Evolutionary conservation across 2,113 vertebrate genomes (phyloP), one percentile per base, ranked within the genome.

Genomic region (Phoenicopterus ruber): DNA sequence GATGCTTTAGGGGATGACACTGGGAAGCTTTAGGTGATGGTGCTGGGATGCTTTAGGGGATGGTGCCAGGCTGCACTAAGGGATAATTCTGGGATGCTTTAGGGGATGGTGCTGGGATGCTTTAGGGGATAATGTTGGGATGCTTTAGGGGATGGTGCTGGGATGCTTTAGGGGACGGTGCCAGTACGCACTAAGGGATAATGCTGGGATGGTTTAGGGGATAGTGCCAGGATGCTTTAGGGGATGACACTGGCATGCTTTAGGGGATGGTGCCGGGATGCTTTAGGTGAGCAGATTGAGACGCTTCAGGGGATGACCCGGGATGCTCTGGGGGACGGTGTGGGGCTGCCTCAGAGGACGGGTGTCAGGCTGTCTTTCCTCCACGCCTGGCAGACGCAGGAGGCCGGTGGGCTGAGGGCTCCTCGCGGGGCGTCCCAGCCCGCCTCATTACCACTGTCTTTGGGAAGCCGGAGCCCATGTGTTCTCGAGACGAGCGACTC

Each of bases 401-500:
- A 74, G 82, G 88, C 57, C 8, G 21, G 32, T 34, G 91, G 26
- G 34, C 17, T 13, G 36, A 15, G 69, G 83, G 89, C 78, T 96
- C 86, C 95, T 97, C n/a, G 47, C 21, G 4, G 86, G 95, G 88
- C 11, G 11, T 86, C 91, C 89, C 90, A 86, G 50, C 66, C 83
- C 22, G 79, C 81, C 91, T 94, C 92, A 96, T 95, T 91, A 94
- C 92, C 29, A 20, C 59, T 49, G 26, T 31, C 57, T 40, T 44
- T 1, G 65, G 80, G 83, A 88, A 93, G 71, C 82, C 3, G 52
- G 95, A 95, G 55, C 90, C 87, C 95, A 94, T 95, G 97, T 96
- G 96, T 94, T 95, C 66, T 83, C 50, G 42, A 94, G 90, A 76
- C 57, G 50, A 94, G 95, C 88, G 26, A 63, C 89, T 92, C 34